A percentile compares a stretch with the other conserved stretches of the same genome.
Evolutionary conservation across 2,797 vertebrate genomes (phyloP).

Genomic region (Orestias chungarensis): DNA sequence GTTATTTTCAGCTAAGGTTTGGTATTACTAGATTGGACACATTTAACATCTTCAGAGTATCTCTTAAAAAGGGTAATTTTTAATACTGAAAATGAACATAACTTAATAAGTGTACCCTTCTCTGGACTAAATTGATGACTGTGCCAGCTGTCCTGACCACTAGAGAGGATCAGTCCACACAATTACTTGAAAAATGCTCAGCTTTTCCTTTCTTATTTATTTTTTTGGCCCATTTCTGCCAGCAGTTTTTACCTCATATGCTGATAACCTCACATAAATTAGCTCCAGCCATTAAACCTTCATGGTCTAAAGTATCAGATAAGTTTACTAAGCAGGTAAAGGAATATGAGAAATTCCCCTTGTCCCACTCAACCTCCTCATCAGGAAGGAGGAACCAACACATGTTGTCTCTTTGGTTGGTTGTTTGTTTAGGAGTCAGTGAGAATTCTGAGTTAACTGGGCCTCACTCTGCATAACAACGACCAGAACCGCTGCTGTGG

Average conservation of each 20-base stretch:
- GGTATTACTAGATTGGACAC: no score
- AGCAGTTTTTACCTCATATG: constrained; percentile 19
- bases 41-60: no score
- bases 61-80: no score
- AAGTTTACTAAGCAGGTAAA: not conserved
- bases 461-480: constrained; percentile 71
- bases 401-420: constrained; percentile 15
- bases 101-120: not conserved
- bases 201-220: not conserved
- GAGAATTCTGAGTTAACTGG: constrained; percentile 51
- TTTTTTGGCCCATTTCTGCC: constrained; percentile 57
- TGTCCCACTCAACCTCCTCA: not conserved
- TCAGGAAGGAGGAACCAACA: not conserved
- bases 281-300: not conserved
- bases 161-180: constrained; percentile 45
- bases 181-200: constrained; percentile 36
- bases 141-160: constrained; percentile 21
- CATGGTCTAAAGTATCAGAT: not conserved
- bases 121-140: not conserved
- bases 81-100: not conserved
- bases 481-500: constrained; percentile 31
- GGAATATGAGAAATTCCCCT: no score
- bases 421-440: constrained; percentile 36
- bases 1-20: no score
- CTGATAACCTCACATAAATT: not conserved